These are phyloP conservation scores for Gadopsis bispinosus DNA, from an alignment of 2,797 vertebrate species.

Conservation along the genomic window DNA sequence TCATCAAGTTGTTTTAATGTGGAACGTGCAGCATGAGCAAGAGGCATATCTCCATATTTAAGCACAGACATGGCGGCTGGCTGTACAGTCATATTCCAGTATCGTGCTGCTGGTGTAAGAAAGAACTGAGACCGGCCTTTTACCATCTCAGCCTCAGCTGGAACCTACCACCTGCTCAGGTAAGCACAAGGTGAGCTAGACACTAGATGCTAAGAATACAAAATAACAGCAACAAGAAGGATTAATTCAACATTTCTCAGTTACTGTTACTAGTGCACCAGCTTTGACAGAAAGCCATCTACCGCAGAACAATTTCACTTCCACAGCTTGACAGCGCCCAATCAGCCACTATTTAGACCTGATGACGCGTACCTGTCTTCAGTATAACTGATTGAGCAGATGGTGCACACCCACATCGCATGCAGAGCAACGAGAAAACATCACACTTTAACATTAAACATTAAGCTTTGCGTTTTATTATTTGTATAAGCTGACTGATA, in stretches of 20 bases:
- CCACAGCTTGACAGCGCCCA: not conserved
- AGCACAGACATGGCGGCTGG: not conserved
- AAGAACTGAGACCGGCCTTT: not conserved
- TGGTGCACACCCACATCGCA: not conserved
- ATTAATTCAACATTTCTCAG: not conserved
- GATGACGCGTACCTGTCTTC: conserved; percentile 19
- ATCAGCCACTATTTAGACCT: conserved; percentile 18
- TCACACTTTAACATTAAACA: not conserved
- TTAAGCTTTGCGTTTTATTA: not conserved
- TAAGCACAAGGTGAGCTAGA: not conserved
- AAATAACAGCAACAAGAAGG: not conserved
- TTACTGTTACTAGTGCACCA: not conserved
- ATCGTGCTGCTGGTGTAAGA: not conserved
- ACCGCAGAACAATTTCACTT: not conserved
- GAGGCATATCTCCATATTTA: not conserved
- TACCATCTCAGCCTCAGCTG: not conserved
- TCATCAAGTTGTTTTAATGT: not conserved
- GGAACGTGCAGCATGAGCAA: not conserved
- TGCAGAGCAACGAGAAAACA: conserved; percentile 1
- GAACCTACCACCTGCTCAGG: not conserved
- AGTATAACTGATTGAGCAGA: conserved; percentile 2
- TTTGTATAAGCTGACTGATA: not conserved
- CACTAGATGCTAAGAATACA: not conserved
- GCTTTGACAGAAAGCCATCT: not conserved
- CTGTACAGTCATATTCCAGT: not conserved